Conservation (phyloP, 2,797 vertebrate species). For the Sebastes glaucus region DNA sequence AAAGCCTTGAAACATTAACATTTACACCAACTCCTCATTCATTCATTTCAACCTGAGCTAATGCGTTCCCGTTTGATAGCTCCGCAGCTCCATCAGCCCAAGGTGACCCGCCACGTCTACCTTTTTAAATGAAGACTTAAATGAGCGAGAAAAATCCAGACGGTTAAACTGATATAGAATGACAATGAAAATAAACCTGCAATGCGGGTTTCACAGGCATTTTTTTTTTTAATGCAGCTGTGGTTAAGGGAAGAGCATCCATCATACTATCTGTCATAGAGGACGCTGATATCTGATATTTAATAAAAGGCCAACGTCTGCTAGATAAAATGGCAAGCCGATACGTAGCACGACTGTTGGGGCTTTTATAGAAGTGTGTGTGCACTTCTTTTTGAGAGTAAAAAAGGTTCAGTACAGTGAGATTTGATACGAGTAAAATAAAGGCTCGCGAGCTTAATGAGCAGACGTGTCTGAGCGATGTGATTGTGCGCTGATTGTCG, state of each 20-base stretch:
- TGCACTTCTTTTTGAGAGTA: background rate
- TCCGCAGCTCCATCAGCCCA: background rate
- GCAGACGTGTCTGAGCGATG: too few species aligned
- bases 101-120: conserved; percentile 26
- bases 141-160: conserved; percentile 6
- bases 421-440: conserved; percentile 13
- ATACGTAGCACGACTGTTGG: conserved; percentile 13
- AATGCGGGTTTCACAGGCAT: conserved; percentile 22
- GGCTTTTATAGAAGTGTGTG: background rate
- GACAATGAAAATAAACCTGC: conserved; percentile 21
- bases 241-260: conserved; percentile 25
- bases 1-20: background rate
- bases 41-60: background rate
- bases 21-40: background rate
- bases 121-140: conserved; percentile 19
- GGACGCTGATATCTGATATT: conserved; percentile 56
- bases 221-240: conserved; percentile 15
- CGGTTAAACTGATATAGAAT: background rate
- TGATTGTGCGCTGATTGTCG: conserved; percentile 28
- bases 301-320: conserved; percentile 68
- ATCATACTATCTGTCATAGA: conserved; percentile 32
- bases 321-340: conserved; percentile 55
- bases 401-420: background rate
- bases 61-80: background rate
- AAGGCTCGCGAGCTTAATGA: background rate